Conservation (phyloP, 2,888 invertebrate genomes). For the Linnaemya tessellans region DNA sequence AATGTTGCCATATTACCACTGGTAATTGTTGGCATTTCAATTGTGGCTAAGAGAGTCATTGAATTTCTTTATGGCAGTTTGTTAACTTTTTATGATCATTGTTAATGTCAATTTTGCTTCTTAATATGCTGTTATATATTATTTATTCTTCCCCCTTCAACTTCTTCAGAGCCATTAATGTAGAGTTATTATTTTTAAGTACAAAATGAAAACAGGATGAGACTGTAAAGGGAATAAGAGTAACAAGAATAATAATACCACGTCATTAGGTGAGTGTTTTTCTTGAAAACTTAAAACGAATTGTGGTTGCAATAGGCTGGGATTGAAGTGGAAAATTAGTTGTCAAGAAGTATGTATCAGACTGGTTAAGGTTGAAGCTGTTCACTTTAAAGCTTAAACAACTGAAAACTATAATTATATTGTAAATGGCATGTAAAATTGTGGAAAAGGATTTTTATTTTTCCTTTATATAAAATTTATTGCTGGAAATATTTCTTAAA, state of each 20-base stretch:
- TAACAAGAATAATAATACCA: constrained; percentile 14
- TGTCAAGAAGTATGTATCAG: not conserved
- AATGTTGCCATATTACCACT: constrained; percentile 72
- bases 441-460: no score
- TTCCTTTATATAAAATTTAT: no score
- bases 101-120: constrained; percentile 71
- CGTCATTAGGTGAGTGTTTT: constrained; percentile 20
- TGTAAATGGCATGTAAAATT: no score
- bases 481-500: no score
- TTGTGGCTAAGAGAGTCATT: constrained; percentile 72
- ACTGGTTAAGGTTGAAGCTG: not conserved
- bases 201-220: constrained; percentile 61
- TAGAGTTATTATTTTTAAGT: constrained; percentile 66
- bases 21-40: constrained; percentile 77
- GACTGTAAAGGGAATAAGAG: constrained; percentile 48
- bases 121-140: constrained; percentile 50
- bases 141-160: constrained; percentile 33
- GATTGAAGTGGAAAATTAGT: not conserved
- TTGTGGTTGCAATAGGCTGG: not conserved
- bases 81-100: constrained; percentile 70
- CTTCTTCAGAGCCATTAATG: constrained; percentile 50
- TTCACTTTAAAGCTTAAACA: not conserved
- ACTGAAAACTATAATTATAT: no score
- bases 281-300: not conserved
- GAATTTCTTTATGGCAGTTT: constrained; percentile 70